Conservation (phyloP, 2,797 vertebrate species). For the Parotocinclus haroldoi region DNA sequence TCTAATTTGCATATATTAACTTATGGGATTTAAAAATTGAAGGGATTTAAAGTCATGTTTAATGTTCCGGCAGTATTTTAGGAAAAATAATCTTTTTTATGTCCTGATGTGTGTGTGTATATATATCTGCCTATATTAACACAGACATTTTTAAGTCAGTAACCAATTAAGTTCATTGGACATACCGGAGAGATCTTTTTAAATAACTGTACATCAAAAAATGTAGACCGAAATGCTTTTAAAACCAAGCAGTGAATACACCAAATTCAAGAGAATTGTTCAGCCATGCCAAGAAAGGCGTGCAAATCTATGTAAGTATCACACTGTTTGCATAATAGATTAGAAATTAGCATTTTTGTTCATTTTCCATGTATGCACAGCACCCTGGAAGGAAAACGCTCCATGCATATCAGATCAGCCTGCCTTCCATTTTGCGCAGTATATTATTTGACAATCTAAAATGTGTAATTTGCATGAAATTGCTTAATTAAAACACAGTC, state of each 20-base stretch:
- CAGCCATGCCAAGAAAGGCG: constrained; percentile 89
- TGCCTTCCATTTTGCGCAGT: constrained; percentile 99
- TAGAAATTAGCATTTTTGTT: constrained; percentile 99
- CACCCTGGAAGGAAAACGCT: constrained; percentile 98
- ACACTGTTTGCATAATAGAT: constrained; percentile 99
- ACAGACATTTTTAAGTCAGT: constrained; percentile 14
- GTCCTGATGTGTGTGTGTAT: neutral
- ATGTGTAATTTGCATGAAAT: constrained; percentile 99
- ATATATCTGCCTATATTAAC: constrained; percentile 7
- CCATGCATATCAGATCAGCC: constrained; percentile 99
- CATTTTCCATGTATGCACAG: constrained; percentile 99
- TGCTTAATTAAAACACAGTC: constrained; percentile 99
- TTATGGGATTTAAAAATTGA: neutral
- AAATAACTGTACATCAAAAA: constrained; percentile 32
- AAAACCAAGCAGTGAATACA: constrained; percentile 84
- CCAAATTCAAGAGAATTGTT: constrained; percentile 92
- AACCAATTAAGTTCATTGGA: constrained; percentile 15
- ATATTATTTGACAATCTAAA: constrained; percentile 99
- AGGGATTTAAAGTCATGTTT: too few relatives aligned
- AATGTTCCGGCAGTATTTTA: too few relatives aligned
- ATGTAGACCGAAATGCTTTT: constrained; percentile 59
- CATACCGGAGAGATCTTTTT: constrained; percentile 26
- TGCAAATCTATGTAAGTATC: constrained; percentile 99
- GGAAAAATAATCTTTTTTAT: too few relatives aligned
- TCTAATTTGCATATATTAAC: constrained; percentile 9